Conservation (phyloP, 2,888 invertebrate species). For the Dicranocentrus wangi region DNA sequence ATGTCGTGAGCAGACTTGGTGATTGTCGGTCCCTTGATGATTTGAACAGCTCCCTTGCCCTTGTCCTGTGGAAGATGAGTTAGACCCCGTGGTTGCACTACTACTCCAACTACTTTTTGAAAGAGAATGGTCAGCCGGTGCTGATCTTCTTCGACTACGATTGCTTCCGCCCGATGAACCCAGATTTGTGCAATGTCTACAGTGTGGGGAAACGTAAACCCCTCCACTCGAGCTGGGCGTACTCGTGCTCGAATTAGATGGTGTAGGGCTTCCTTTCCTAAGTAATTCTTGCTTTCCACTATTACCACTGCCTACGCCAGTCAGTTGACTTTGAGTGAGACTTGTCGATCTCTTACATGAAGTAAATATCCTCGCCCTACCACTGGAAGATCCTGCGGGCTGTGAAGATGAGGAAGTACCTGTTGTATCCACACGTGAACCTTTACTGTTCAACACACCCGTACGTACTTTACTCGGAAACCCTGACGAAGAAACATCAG, state of each 20-base stretch:
- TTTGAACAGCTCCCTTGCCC: conserved; percentile 58
- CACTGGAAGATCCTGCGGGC: conserved; percentile 26
- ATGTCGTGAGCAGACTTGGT: conserved; percentile 54
- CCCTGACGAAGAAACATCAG: conserved; percentile 38
- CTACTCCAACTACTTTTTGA: conserved; percentile 33
- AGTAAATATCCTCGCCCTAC: conserved; percentile 68
- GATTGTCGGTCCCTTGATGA: conserved; percentile 47
- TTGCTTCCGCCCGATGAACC: conserved; percentile 48
- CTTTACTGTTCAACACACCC: conserved; percentile 43
- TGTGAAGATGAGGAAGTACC: conserved; percentile 42
- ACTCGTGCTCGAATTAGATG: conserved; percentile 62
- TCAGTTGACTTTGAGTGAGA: conserved; percentile 57
- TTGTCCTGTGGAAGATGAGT: conserved; percentile 49
- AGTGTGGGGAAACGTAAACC: conserved; percentile 47
- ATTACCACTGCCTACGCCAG: conserved; percentile 43
- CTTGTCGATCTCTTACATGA: conserved; percentile 67
- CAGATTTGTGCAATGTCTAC: conserved; percentile 45
- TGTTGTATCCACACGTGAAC: conserved; percentile 53
- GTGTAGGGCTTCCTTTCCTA: conserved; percentile 65
- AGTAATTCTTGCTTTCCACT: conserved; percentile 57
- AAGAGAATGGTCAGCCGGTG: conserved; percentile 57
- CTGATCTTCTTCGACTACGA: conserved; percentile 65
- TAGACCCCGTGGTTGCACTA: conserved; percentile 54
- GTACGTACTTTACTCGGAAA: conserved; percentile 22
- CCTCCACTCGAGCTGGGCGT: conserved; percentile 65